These are phyloP conservation scores for Acleris laterana DNA, from an alignment of 2,888 invertebrate genomes.

Conservation along the genomic window DNA sequence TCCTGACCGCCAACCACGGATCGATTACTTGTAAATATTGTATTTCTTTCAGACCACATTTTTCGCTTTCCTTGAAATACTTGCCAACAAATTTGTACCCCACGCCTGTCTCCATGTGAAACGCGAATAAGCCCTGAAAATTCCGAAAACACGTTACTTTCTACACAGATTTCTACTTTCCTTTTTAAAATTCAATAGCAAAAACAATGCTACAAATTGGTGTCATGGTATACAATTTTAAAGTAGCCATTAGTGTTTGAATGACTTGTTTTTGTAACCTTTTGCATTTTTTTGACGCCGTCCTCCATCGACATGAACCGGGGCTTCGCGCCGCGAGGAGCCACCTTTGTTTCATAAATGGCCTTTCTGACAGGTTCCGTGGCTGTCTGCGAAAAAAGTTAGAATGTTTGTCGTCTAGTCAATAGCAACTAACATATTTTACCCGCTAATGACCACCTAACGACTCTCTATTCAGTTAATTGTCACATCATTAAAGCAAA, in stretches of 20 bases:
- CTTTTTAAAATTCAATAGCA: conserved; percentile 1
- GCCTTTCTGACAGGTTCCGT: conserved; percentile 86
- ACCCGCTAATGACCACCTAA: not conserved
- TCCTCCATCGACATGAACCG: conserved; percentile 86
- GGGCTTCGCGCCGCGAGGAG: conserved; percentile 83
- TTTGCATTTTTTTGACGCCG: conserved; percentile 84
- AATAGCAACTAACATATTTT: not conserved
- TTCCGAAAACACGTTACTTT: conserved; percentile 11
- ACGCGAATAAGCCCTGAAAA: conserved; percentile 85
- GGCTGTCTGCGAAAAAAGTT: conserved; percentile 81
- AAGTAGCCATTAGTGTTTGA: conserved; percentile 9
- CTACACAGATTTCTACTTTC: conserved; percentile 3
- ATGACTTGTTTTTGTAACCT: conserved; percentile 52
- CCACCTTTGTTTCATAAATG: conserved; percentile 86
- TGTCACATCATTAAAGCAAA: too few species aligned
- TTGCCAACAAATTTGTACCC: conserved; percentile 88
- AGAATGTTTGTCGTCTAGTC: not conserved
- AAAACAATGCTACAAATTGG: conserved; percentile 4
- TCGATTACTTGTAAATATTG: conserved; percentile 86
- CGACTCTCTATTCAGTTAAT: too few species aligned
- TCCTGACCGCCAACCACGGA: conserved; percentile 86
- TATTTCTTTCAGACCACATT: conserved; percentile 88
- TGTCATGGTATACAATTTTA: conserved; percentile 1
- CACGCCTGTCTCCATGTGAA: conserved; percentile 87
- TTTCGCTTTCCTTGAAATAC: conserved; percentile 87